Evolutionary conservation across 2,888 invertebrate species (phyloP), one percentile per base, ranked within the genome.

Genomic region (Drepana falcataria): DNA sequence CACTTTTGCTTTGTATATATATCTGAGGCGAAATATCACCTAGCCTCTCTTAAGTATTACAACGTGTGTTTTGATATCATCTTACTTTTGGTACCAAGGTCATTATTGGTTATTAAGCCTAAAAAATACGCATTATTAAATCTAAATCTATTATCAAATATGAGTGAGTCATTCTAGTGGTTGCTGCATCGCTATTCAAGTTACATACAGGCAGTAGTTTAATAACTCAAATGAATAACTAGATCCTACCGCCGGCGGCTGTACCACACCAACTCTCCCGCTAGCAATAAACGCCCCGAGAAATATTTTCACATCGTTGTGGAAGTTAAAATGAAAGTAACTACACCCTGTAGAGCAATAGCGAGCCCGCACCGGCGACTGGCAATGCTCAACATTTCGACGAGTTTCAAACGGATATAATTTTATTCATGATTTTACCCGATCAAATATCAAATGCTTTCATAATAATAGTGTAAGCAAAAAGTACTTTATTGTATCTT

Each of bases 251-350:
- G 59, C 59, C 61, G 65, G 21, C 21, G 21, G 69, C 65, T 63
- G 52, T 71, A 77, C 80, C 81, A 71, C 82, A 76, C 69, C 70
- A 80, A 80, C 79, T 85, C 88, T 83, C 85, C 61, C 68, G 83
- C 76, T 80, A 75, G 85, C 83, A 82, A 88, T 89, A 88, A 88
- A 85, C 82, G 85, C 75, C 71, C 75, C 73, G 81, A 82, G 87
- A 85, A 85, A 89, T 89, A 88, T 90, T 90, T 88, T 88, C 89
- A 88, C 89, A 84, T 89, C 88, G 88, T 89, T 87, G 83, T 81
- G 85, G 82, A 87, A 87, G 87, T 88, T 89, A 84, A 87, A 90
- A 88, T 88, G 88, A 88, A 88, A 86, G 83, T 85, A 89, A 90
- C 75, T 82, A 80, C 79, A 82, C 89, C 89, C 89, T 53, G 77